These are phyloP conservation scores for rat (Rattus norvegicus) DNA, from an alignment of 2,113 vertebrate genomes.

Conservation along the genomic window DNA sequence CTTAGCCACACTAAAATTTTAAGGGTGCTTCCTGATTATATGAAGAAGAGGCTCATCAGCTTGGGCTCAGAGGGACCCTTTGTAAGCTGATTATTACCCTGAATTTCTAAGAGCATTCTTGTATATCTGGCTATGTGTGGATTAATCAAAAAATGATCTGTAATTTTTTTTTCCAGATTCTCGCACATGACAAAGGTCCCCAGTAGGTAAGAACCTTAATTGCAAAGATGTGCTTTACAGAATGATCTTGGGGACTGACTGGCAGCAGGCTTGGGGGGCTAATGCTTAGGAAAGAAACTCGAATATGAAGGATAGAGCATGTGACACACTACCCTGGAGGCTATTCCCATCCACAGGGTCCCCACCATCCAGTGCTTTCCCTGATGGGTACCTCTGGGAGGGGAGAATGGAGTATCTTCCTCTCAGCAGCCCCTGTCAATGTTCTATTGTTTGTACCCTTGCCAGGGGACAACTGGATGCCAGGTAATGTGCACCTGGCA, in stretches of 20 bases:
- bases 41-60: background rate
- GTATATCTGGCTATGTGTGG: background rate
- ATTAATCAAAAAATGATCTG: background rate
- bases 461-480: too few relatives aligned
- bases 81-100: background rate
- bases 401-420: background rate
- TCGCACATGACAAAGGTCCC: background rate
- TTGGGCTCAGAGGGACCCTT: background rate
- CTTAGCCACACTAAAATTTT: background rate
- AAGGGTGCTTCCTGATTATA: background rate
- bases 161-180: slow-evolving; percentile 27
- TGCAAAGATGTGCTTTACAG: background rate
- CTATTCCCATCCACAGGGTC: background rate
- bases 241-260: background rate
- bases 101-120: background rate
- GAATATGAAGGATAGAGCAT: fast-evolving
- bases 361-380: background rate
- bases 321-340: too few relatives aligned
- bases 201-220: background rate
- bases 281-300: background rate
- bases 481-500: too few relatives aligned
- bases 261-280: background rate
- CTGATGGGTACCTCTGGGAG: background rate
- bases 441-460: background rate
- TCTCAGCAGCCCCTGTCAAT: background rate